Base-by-base conservation (phyloP, 2,113 vertebrate genomes). In the Cephalopterus ornatus region DNA sequence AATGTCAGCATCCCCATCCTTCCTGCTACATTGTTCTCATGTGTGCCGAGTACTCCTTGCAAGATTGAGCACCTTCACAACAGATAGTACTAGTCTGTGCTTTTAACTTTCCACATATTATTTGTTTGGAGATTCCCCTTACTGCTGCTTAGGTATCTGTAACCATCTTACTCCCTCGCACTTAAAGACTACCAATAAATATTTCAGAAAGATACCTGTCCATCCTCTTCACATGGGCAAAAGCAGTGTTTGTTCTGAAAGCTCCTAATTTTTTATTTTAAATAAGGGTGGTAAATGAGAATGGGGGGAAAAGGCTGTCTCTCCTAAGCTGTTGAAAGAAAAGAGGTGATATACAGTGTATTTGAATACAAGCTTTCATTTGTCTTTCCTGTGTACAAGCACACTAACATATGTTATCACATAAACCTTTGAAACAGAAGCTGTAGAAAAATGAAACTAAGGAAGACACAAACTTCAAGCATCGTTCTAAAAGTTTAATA, bases 341-440 rank as follows among this genome's bases (percentile, higher is more conserved):
- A 50, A 41, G 33, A 72, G 17, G 16, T 89, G 24, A 14, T 73
- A 15, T 17, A 27, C 2, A 1, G 8, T 58, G 4, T 80, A 22
- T 93, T 88, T 73, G 55, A 85, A 63, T 55, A 33, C 27, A 32
- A 42, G 9, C n/a, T 80, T 88, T 72, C 28, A 63, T 75, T 84
- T 86, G 62, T 92, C 59, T 75, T 95, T 87, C 42, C 68, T 89
- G 78, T n/a, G 41, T 84, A 85, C 70, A 86, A 73, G 73, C 28
- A 47, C 30, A 16, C 32, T 70, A 67, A 81, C 83, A 74, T 44
- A 65, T 52, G 27, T 92, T 95, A 89, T 76, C 88, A 90, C 59
- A 46, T 53, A 95, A 96, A 66, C 52, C 85, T 91, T 95, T 97
- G 33, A 94, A 95, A 71, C 78, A 96, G 92, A 95, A 95, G 85